Base-by-base conservation (phyloP, 2,888 invertebrate species). In the Parnassius smintheus region DNA sequence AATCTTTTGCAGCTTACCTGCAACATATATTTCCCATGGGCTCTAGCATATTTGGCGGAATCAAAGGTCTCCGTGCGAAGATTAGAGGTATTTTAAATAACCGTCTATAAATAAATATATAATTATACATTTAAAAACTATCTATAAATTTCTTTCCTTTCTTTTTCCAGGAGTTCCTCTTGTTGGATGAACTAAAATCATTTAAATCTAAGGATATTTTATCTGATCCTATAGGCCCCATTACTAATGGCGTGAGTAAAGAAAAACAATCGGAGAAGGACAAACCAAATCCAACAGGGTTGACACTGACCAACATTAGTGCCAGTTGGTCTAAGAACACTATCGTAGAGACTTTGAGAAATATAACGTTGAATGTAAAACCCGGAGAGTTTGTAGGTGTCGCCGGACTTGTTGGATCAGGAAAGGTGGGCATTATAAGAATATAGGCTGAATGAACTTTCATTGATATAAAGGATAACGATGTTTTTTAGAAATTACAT, bases 391-490 rank as follows among this genome's bases (percentile, higher is more conserved):
- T 95, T 59, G 84, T 95, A 50, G 95, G 95, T 1, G 86, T 96
- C 1, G 94, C 95, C 50, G 96, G 96, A 12, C 93, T 95, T 46
- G 96, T 96, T 0, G 96, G 96, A n/a, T 85, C 95, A 7, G 96
- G 96, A 61, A 96, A 95, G 92, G 93, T 93, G 4, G 7, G 35
- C 35, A 35, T 35, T 35, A 35, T 35, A 35, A 35, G 25, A 25
- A 25, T 25, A 25, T 3, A 2, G 25, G 25, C 2, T 35, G 4
- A 35, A 35, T 7, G 1, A 18, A 18, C 7, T 35, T 35, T 35
- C 7, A 4, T 35, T 4, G 7, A 35, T 35, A 7, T 35, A 35
- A 35, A 35, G 4, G 35, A 35, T 35, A 35, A 35, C 35, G 35
- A 35, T 35, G 3, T 35, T 25, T 25, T 35, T 35, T 4, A 35